A percentile compares a stretch with the other conserved stretches of the same genome.
These are phyloP conservation scores for Andricus curvator DNA, from an alignment of 2,888 invertebrate genomes.

Conservation along the genomic window DNA sequence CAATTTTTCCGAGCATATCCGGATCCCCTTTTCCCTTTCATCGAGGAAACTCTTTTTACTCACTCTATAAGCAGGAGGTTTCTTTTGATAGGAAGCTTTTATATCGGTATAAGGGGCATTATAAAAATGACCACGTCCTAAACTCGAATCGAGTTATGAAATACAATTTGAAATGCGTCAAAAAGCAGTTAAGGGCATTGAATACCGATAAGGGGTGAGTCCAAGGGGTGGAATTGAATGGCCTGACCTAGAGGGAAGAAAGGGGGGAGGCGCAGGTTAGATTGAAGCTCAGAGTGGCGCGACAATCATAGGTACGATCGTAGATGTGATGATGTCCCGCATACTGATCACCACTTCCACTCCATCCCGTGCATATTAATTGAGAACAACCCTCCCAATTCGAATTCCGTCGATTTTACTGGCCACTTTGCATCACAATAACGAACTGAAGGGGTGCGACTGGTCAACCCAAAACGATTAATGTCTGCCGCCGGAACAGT, in stretches of 20 bases:
- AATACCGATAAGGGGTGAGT: constrained; percentile 65
- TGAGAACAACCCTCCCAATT: constrained; percentile 50
- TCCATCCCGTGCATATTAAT: constrained; percentile 72
- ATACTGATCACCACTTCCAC: constrained; percentile 65
- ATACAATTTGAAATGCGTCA: constrained; percentile 66
- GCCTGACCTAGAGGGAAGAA: constrained; percentile 51
- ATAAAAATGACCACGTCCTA: constrained; percentile 36
- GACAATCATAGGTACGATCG: constrained; percentile 70
- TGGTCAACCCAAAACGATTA: constrained; percentile 51
- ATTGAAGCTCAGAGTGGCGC: constrained; percentile 64
- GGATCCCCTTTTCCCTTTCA: not conserved
- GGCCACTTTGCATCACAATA: constrained; percentile 66
- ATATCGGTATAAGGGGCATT: constrained; percentile 29
- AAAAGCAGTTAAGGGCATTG: constrained; percentile 66
- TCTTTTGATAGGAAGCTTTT: constrained; percentile 27
- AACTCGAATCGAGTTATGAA: constrained; percentile 61
- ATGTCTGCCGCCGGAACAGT: constrained; percentile 40
- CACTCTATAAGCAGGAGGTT: constrained; percentile 14
- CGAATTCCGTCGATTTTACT: constrained; percentile 44
- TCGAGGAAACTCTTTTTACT: not conserved
- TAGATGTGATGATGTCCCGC: constrained; percentile 70
- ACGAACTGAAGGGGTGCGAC: constrained; percentile 47
- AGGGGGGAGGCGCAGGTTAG: constrained; percentile 52
- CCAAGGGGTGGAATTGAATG: constrained; percentile 62
- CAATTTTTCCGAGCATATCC: constrained; percentile 13